Evolutionary conservation across 2,113 vertebrate species (phyloP).

Genomic region (Campylorhamphus procurvoides): DNA sequence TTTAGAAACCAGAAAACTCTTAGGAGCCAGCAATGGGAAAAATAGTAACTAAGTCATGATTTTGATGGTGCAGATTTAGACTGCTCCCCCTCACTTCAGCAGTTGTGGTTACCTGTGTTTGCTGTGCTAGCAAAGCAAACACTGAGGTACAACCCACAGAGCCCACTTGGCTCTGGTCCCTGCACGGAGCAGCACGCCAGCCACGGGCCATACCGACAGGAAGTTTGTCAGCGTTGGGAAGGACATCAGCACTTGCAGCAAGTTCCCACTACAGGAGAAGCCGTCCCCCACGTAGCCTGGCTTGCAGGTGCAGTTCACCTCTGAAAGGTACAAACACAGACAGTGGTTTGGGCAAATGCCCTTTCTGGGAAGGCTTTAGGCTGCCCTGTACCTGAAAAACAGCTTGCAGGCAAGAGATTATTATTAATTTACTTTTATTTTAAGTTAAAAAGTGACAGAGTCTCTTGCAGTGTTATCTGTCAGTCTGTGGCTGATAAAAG

Average conservation of each 20-base stretch:
- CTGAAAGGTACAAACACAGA: constrained; percentile 70
- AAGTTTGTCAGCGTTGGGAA: constrained; percentile 85
- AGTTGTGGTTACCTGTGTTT: not conserved
- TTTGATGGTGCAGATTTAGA: not conserved
- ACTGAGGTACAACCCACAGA: not conserved
- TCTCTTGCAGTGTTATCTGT: not conserved
- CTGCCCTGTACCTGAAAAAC: not conserved
- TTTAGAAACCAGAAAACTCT: not conserved
- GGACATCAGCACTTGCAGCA: constrained; percentile 88
- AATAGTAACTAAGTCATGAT: not conserved
- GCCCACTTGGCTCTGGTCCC: not conserved
- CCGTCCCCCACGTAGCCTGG: constrained; percentile 89
- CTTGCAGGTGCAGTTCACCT: constrained; percentile 89
- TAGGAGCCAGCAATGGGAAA: not conserved
- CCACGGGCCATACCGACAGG: constrained; percentile 77
- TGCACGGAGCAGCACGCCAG: fast-evolving
- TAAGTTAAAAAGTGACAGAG: not conserved
- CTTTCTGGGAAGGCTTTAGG: not conserved
- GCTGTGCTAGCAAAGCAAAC: not conserved
- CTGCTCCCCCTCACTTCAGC: not conserved
- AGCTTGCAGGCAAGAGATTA: not conserved
- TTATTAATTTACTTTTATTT: not conserved
- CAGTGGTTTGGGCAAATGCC: fast-evolving
- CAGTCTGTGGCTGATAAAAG: not conserved
- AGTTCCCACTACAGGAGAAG: constrained; percentile 85